Percentiles rank a stretch among this genome's conserved stretches.
phyloP scores from a whole-genome alignment of 2,113 vertebrate species.

The Dendropsophus ebraccatus region DNA sequence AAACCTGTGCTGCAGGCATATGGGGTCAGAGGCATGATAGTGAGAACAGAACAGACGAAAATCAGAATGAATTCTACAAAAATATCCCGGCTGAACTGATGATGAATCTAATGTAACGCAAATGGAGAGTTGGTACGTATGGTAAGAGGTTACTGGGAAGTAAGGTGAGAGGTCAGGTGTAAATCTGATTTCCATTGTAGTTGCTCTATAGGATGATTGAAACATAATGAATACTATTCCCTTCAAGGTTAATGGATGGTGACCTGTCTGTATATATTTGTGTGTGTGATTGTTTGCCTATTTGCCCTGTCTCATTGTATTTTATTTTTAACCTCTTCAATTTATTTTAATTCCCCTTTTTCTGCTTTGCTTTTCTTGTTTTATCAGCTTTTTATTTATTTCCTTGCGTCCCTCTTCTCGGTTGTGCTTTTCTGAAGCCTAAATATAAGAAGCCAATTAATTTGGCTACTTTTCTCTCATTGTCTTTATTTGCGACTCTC shows the following conservation, averaged over 20 bases:
- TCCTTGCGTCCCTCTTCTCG: conserved; percentile 1
- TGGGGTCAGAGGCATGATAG: conserved; percentile 13
- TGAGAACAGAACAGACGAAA: conserved; percentile 26
- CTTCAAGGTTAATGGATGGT: conserved; percentile 48
- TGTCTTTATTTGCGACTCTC: conserved; percentile 34
- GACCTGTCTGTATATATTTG: conserved; percentile 53
- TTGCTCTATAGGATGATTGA: conserved; percentile 50
- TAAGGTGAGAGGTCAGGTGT: conserved; percentile 44
- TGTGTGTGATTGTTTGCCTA: conserved; percentile 55
- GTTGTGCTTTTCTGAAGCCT: background rate
- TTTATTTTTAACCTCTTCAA: conserved; percentile 30
- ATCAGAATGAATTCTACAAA: conserved; percentile 32
- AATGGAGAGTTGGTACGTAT: conserved; percentile 23
- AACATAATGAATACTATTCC: conserved; percentile 55
- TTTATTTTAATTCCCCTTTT: conserved; percentile 41
- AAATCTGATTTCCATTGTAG: conserved; percentile 47
- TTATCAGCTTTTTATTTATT: conserved; percentile 46
- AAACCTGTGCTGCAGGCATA: conserved; percentile 11
- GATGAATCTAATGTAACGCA: conserved; percentile 16
- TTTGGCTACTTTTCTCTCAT: conserved; percentile 15
- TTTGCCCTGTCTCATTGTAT: conserved; percentile 44
- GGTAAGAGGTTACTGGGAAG: conserved; percentile 24
- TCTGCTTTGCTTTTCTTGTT: conserved; percentile 15
- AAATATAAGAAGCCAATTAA: conserved; percentile 48
- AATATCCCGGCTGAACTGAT: conserved; percentile 16